Conservation (phyloP, 2,888 invertebrate genomes). For the Nephrotoma flavescens region DNA sequence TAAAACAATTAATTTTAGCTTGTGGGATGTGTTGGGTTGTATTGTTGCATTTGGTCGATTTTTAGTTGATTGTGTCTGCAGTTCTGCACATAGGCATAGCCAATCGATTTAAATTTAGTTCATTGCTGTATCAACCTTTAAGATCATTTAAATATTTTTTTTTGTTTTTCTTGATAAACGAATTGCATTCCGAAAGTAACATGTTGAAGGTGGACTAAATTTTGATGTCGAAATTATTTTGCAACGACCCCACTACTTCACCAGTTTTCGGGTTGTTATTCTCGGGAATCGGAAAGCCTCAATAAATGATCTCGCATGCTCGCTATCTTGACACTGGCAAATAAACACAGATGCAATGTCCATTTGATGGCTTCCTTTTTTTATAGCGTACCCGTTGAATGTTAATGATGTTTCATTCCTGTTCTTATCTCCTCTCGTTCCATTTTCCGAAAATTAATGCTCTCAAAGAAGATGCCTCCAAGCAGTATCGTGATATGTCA, state of each 20-base stretch:
- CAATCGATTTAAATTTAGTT: neutral
- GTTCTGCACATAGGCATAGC: neutral
- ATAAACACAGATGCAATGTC: no score
- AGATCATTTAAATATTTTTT: neutral
- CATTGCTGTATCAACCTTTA: neutral
- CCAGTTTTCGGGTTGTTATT: no score
- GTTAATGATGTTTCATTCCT: no score
- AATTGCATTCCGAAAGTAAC: neutral
- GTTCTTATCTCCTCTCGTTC: no score
- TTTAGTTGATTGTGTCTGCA: neutral
- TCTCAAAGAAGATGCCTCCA: no score
- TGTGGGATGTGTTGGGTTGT: neutral
- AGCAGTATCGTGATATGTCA: no score
- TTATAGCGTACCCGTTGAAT: no score
- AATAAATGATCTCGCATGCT: no score
- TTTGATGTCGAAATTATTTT: neutral
- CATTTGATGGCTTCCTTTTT: rapidly evolving
- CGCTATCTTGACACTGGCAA: no score
- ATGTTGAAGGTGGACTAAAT: neutral
- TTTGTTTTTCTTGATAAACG: neutral
- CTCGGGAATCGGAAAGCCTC: no score
- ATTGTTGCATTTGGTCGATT: neutral
- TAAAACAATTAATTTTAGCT: neutral
- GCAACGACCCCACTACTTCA: neutral
- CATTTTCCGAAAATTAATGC: no score